Evolutionary conservation across 2,797 vertebrate genomes (phyloP).

Genomic region (Tokudaia muenninki): DNA sequence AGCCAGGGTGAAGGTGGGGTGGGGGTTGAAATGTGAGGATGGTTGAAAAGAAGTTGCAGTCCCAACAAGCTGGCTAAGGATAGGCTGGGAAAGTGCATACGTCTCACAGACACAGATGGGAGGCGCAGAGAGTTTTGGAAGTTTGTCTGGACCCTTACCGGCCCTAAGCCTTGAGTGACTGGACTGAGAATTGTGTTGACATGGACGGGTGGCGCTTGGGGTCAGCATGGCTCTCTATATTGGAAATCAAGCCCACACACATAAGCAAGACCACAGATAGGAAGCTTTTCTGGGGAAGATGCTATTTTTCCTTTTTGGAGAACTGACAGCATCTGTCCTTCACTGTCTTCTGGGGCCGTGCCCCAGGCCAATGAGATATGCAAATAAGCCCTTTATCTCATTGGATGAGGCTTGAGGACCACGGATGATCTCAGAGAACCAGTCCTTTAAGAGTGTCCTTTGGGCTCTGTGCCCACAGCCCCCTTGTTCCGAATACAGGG

Average conservation of each 20-base stretch:
- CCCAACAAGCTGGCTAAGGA: not conserved
- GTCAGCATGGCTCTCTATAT: not conserved
- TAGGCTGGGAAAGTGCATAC: not conserved
- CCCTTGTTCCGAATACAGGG: conserved; percentile 50
- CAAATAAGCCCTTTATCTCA: conserved; percentile 75
- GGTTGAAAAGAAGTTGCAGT: conserved; percentile 45
- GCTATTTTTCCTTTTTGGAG: conserved; percentile 20
- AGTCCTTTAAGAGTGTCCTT: conserved; percentile 74
- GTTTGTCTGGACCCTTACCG: not conserved
- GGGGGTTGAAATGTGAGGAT: not conserved
- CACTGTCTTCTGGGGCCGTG: not conserved
- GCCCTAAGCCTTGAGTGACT: not conserved
- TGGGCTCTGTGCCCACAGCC: conserved; percentile 63
- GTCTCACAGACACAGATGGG: not conserved
- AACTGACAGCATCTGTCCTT: conserved; percentile 16
- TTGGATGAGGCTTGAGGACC: conserved; percentile 74
- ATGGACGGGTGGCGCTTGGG: not conserved
- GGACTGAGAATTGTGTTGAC: not conserved
- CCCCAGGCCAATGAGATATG: conserved; percentile 66
- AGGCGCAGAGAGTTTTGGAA: not conserved
- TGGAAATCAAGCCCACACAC: not conserved
- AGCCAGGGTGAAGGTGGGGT: not conserved
- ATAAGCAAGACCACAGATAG: not conserved
- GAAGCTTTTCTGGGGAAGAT: conserved; percentile 30
- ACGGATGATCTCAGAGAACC: conserved; percentile 76